These are phyloP conservation scores for Pangasius mekongensis DNA, from an alignment of 2,797 vertebrate genomes.

Conservation along the genomic window DNA sequence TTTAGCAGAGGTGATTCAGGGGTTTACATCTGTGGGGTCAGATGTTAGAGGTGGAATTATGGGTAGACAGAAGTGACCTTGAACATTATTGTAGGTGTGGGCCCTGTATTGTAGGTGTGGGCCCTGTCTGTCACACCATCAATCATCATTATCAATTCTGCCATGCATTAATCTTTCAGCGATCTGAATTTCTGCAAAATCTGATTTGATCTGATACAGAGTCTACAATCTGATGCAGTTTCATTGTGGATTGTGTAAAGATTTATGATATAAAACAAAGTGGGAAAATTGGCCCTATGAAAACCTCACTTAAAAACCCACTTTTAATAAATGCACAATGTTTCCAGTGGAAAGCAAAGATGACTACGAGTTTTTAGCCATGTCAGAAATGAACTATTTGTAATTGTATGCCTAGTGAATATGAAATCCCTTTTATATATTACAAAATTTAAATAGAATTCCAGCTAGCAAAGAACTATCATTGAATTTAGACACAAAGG, in stretches of 20 bases:
- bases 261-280: background rate
- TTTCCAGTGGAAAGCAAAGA: background rate
- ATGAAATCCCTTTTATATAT: background rate
- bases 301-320: background rate
- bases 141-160: slow-evolving; percentile 72
- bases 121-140: slow-evolving; percentile 63
- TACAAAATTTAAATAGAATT: background rate
- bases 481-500: background rate
- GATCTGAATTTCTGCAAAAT: slow-evolving; percentile 22
- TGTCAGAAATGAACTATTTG: background rate
- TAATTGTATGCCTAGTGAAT: background rate
- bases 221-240: background rate
- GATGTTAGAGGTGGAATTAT: slow-evolving; percentile 20
- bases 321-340: background rate
- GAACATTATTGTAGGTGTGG: slow-evolving; percentile 37
- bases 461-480: background rate
- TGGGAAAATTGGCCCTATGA: background rate
- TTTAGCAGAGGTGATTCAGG: slow-evolving; percentile 18
- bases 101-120: slow-evolving; percentile 36
- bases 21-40: slow-evolving; percentile 39
- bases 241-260: background rate
- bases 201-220: background rate
- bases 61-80: slow-evolving; percentile 45
- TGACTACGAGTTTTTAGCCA: background rate
- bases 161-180: slow-evolving; percentile 30